Evolutionary conservation across 2,888 invertebrate species (phyloP).

Genomic region (Drosophila robusta): DNA sequence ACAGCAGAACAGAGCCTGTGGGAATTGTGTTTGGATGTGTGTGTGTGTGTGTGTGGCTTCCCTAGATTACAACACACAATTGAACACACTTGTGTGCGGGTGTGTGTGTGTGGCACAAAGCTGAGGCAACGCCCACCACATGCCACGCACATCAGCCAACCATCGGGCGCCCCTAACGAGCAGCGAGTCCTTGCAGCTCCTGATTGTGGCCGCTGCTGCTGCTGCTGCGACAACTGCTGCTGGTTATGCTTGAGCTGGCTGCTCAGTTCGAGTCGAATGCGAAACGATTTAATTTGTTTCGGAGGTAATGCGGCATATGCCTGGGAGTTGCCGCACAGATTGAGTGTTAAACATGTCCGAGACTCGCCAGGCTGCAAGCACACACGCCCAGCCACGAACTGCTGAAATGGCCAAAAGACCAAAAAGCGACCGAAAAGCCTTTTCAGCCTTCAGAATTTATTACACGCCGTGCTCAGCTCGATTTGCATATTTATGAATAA

Average conservation of each 20-base stretch:
- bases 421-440: conserved; percentile 3
- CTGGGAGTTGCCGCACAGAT: conserved; percentile 71
- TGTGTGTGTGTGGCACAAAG: conserved; percentile 39
- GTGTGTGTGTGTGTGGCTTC: conserved; percentile 64
- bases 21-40: conserved; percentile 31
- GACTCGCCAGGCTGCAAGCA: conserved; percentile 2
- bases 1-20: conserved; percentile 14
- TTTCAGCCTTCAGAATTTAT: conserved; percentile 83
- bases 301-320: conserved; percentile 80
- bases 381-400: background rate
- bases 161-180: conserved; percentile 72
- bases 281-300: conserved; percentile 79
- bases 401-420: conserved; percentile 14
- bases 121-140: conserved; percentile 70
- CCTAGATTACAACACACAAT: conserved; percentile 69
- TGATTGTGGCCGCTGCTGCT: conserved; percentile 1
- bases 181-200: conserved; percentile 37
- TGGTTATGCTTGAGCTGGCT: conserved; percentile 60
- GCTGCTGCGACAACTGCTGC: conserved; percentile 27
- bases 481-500: conserved; percentile 85
- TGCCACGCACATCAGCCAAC: conserved; percentile 58
- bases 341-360: conserved; percentile 72
- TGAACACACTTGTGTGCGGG: conserved; percentile 27
- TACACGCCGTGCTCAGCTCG: conserved; percentile 62
- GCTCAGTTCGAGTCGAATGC: conserved; percentile 64